Evolutionary conservation across 2,797 vertebrate species (phyloP), one percentile per base, ranked within the genome.

Genomic region (Phoeniculus purpureus): DNA sequence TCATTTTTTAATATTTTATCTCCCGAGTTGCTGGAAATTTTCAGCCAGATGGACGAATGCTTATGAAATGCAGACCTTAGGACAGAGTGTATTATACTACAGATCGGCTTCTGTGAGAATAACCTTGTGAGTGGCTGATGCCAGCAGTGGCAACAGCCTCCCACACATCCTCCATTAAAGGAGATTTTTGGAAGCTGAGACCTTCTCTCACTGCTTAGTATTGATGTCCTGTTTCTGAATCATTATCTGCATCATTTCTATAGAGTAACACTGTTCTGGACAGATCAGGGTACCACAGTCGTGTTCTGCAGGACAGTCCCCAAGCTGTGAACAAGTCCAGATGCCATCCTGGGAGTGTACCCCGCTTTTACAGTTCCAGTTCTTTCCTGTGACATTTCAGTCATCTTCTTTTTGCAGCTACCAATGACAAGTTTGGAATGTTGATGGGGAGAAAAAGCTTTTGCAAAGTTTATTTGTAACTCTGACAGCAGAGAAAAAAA

Each of bases 41-140:
- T 72, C 93, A 95, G 81, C 75, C 92, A 96, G 94, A 92, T 95
- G 94, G 90, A 91, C 90, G 88, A 86, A 81, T 3, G 54, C 80
- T 86, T 93, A 31, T 65, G 82, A 79, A 92, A 91, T 64, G 81
- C 77, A 92, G 93, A 91, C 25, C 81, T 77, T 66, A 84, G 91
- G 95, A 95, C 91, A 77, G 37, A 74, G 72, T 72, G 81, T 89
- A 51, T 93, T 88, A 59, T 62, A n/a, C 58, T 88, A 77, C 94
- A 94, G 93, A 91, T 55, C 77, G 74, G 64, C 43, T 95, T 84
- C 80, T 93, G 78, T 75, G 87, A 87, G 94, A 93, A 86, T 37
- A 91, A 91, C 92, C 94, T 87, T 80, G 92, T 20, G 50, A 95
- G 87, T 3, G 5, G 75, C 77, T 86, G 92, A 60, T 93, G 80